Percentiles rank a stretch among this genome's conserved stretches.
Conservation (phyloP, 2,888 invertebrate genomes). For the Embidobia sp. region DNA sequence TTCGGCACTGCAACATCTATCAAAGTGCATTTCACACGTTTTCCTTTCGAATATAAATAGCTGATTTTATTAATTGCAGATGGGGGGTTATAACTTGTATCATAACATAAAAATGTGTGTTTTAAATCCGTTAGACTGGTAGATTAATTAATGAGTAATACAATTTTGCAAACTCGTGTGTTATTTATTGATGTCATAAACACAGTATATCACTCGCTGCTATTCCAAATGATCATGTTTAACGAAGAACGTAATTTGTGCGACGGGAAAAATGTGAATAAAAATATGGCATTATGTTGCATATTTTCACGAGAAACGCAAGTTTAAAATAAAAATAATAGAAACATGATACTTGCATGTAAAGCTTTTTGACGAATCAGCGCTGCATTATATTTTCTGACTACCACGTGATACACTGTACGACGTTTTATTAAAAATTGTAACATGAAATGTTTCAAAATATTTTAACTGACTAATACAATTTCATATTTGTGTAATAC, state of each 20-base stretch:
- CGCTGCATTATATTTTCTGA: conserved; percentile 21
- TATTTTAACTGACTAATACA: conserved; percentile 12
- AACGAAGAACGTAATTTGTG: conserved; percentile 4
- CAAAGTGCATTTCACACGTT: conserved; percentile 5
- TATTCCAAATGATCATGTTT: too few species aligned
- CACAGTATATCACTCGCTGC: too few species aligned
- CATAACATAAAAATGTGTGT: too few species aligned
- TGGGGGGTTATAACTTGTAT: too few species aligned
- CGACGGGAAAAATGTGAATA: not conserved
- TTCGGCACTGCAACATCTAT: not conserved
- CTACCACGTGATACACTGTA: conserved; percentile 7
- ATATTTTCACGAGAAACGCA: conserved; percentile 10
- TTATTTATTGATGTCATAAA: too few species aligned
- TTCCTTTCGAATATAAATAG: conserved; percentile 7
- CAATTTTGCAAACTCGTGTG: too few species aligned
- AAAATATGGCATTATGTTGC: conserved; percentile 6
- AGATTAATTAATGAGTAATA: too few species aligned
- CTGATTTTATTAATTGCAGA: too few species aligned
- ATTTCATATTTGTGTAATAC: not conserved
- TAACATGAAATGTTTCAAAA: conserved; percentile 12
- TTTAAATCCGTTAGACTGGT: too few species aligned
- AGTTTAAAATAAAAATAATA: conserved; percentile 11
- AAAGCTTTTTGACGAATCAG: conserved; percentile 25
- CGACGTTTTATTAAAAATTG: conserved; percentile 14
- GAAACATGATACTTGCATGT: conserved; percentile 11